A percentile compares a stretch with the other conserved stretches of the same genome.
Evolutionary conservation across 2,888 invertebrate species (phyloP).

Genomic region (Serrognathus titanus): DNA sequence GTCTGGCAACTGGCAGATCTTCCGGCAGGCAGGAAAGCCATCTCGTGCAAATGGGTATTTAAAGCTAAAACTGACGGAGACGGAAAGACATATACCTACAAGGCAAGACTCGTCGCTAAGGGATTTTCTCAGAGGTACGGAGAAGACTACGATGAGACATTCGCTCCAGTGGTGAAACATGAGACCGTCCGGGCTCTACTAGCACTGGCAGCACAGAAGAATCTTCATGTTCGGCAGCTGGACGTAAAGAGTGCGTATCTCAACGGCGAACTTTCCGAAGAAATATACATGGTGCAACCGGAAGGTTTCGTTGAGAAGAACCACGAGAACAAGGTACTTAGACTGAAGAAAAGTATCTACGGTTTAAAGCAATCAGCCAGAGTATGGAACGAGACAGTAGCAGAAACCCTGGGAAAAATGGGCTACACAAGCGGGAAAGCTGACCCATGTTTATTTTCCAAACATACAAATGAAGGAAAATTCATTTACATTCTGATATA

Average conservation of each 20-base stretch:
- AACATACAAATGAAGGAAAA: neutral
- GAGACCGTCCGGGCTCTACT: constrained; percentile 27
- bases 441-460: neutral
- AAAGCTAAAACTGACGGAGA: constrained; percentile 24
- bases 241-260: constrained; percentile 23
- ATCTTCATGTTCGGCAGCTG: constrained; percentile 17
- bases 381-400: constrained; percentile 1
- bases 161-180: constrained; percentile 32
- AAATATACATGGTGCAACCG: constrained; percentile 4
- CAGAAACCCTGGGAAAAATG: neutral
- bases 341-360: constrained; percentile 3
- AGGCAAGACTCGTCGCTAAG: constrained; percentile 30
- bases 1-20: constrained; percentile 29
- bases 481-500: neutral
- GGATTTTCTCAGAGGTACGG: constrained; percentile 31
- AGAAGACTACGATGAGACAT: constrained; percentile 32
- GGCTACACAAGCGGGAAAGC: neutral
- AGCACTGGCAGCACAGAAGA: constrained; percentile 25
- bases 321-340: neutral
- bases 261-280: neutral
- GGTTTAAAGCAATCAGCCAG: constrained; percentile 14
- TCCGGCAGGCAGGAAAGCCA: constrained; percentile 24
- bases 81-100: constrained; percentile 15
- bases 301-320: constrained; percentile 6
- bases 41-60: constrained; percentile 28